Base-by-base conservation (phyloP, 2,888 invertebrate species). In the Drosophila kambysellisi region DNA sequence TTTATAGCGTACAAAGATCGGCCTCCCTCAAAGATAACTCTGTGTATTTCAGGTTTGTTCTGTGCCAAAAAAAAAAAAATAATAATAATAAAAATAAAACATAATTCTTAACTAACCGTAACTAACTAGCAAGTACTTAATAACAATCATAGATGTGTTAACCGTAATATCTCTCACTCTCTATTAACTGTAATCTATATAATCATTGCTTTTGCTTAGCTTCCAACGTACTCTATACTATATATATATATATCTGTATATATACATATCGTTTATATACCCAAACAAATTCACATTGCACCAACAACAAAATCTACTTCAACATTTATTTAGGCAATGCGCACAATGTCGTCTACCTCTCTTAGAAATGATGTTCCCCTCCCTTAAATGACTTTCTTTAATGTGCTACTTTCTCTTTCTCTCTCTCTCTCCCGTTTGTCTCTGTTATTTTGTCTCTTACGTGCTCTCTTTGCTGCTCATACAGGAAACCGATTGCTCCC, bases 21-120 rank as follows among this genome's bases (percentile, higher is more conserved):
- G 95, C 95, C 90, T 95, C 95, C 92, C 94, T 95, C 92, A 93
- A 93, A 93, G 93, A 93, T 92, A 93, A 93, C 91, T 92, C 92
- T 91, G 92, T 90, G 71, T 89, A 92, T 88, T 91, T 92, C 93
- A 93, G 93, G 93, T 93, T 93, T 92, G 93, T 93, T 92, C 91
- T 90, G 90, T 90, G 91, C 30, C 56, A 41, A 53, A 33, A 15
- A 39, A 37, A 52, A 51, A 51, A 61, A 37, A 25, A 41, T 29
- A n/a, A 15, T 12, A 20, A 33, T 9, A 4, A 7, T 4, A 11
- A 41, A 20, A 43, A 11, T 56, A 48, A 57, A 65, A 57, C 51
- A 57, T 57, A 70, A 60, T 39, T 57, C 15, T 37, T 48, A 62
- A 54, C 41, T 64, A 77, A 66, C 46, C 66, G 77, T 77, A 81